Evolutionary conservation across 2,797 vertebrate genomes (phyloP), one percentile per base, ranked within the genome.

Genomic region (Esox masquinongy): DNA sequence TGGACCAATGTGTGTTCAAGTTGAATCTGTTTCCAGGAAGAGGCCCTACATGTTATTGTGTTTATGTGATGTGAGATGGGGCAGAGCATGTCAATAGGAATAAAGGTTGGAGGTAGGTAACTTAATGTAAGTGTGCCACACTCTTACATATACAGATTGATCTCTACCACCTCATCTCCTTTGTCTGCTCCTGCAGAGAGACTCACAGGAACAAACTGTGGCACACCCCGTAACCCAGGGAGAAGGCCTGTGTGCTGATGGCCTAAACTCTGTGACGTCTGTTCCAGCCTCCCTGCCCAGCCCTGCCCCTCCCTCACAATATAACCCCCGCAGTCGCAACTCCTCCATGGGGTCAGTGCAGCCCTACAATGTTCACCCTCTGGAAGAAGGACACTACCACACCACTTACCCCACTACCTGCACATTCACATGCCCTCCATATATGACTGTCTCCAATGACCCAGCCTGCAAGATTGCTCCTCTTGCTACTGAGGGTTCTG

Each of bases 141-240:
- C 53, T 9, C 3, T 56, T 56, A n/a, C 19, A 56, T n/a, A 56
- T 56, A 22, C 7, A 56, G 7, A 0, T 56, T n/a, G 3, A 19
- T 87, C 94, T 0, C 89, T 94, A 4, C 16, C 47, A 47, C 66
- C 16, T 50, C 34, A 50, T 50, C 8, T 31, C 43, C 47, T 43
- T 56, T 39, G 24, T 16, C 15, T 36, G 8, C 50, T n/a, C 51
- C 34, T 68, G 4, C 84, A 99, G 97, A 96, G 96, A 79, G 96
- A 97, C 78, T 90, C 96, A 0, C 98, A 97, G 97, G 97, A 98
- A 74, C 95, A 96, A 85, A 81, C 88, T 0, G 83, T 91, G 12
- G 70, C 94, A 0, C 94, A 98, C 63, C 83, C 92, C 0, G 92
- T 95, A 6, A 74, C 91, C 82, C 95, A 95, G 83, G 72, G 87